Conservation (phyloP, 1,140 invertebrate species). For the Trinorchestia longiramus region DNA sequence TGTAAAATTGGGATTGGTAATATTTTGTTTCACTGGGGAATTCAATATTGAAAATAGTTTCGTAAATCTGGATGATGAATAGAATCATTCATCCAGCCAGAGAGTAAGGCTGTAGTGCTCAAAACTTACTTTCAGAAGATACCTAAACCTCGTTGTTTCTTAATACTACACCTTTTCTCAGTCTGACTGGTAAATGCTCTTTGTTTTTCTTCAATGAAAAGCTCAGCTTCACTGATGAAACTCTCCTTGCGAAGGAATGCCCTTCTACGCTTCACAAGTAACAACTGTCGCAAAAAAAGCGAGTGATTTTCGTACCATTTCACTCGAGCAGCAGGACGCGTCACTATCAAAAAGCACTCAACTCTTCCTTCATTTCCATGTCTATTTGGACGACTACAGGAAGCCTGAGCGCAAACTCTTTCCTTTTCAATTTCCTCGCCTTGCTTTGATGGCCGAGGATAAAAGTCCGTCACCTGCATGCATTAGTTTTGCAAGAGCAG, state of each 20-base stretch:
- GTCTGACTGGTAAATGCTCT: not conserved
- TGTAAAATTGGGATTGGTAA: no score
- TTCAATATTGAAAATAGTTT: not conserved
- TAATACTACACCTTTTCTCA: not conserved
- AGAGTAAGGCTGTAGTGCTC: not conserved
- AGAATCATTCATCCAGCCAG: not conserved
- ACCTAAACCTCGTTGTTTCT: not conserved
- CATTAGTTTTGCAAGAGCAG: not conserved
- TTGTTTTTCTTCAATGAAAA: not conserved
- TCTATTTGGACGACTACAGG: slow-evolving; percentile 37
- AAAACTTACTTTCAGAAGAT: not conserved
- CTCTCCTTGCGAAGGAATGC: not conserved
- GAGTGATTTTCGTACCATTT: not conserved
- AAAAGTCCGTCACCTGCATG: slow-evolving; percentile 15
- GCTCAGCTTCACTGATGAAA: not conserved
- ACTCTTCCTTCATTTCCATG: slow-evolving; percentile 35
- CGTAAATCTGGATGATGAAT: not conserved
- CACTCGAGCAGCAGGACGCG: not conserved
- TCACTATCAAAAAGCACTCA: slow-evolving; percentile 48
- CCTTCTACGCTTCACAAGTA: not conserved
- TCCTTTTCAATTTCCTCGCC: slow-evolving; percentile 41
- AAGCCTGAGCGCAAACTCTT: slow-evolving; percentile 36
- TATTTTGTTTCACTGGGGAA: not conserved
- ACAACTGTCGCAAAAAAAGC: not conserved
- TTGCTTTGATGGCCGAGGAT: slow-evolving; percentile 16